These are phyloP conservation scores for Muraenolepis orangiensis DNA, from an alignment of 2,797 vertebrate genomes.

Conservation along the genomic window DNA sequence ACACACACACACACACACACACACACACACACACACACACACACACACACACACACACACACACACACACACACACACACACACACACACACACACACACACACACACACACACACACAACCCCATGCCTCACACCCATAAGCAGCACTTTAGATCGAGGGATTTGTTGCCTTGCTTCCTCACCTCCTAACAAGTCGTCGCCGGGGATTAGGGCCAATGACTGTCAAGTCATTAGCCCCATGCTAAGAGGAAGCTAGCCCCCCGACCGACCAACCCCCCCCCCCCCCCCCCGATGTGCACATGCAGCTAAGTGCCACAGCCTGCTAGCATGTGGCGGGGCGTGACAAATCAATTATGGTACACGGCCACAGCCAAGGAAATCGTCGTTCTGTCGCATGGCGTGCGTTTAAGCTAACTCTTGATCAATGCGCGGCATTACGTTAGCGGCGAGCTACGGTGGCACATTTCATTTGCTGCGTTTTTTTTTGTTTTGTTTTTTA, in stretches of 20 bases:
- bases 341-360: constrained; percentile 9
- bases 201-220: constrained; percentile 4
- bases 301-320: neutral
- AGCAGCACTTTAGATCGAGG: constrained; percentile 15
- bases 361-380: neutral
- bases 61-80: no score
- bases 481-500: no score
- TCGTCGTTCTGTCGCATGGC: neutral
- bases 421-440: no score
- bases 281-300: no score
- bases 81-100: no score
- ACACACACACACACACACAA: no score
- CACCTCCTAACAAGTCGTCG: neutral
- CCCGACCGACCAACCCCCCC: no score
- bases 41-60: no score
- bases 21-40: no score
- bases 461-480: constrained; percentile 25
- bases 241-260: neutral
- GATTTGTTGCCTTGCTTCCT: constrained; percentile 5
- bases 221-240: constrained; percentile 17
- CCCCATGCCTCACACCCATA: no score
- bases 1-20: no score
- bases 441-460: neutral
- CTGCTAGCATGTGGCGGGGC: neutral
- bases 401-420: no score